Percentiles rank a stretch among this genome's conserved stretches.
Conservation (phyloP, 2,797 vertebrate species). For the Okamejei kenojei region DNA sequence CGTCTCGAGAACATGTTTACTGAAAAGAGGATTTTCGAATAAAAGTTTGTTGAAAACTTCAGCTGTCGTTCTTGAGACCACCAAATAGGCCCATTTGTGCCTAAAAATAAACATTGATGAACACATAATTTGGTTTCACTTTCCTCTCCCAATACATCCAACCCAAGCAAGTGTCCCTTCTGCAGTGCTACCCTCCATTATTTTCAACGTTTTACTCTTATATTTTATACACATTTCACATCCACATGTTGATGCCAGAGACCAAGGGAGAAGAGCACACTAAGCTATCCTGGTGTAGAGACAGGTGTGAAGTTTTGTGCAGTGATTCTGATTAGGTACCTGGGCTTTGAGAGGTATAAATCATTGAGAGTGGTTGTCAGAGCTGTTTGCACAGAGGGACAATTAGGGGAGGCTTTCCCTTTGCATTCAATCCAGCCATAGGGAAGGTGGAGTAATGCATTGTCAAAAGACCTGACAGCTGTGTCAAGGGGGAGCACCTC, state of each 20-base stretch:
- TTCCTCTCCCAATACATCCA: background rate
- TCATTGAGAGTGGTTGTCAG: background rate
- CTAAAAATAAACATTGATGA: background rate
- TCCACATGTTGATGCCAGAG: background rate
- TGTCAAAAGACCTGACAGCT: background rate
- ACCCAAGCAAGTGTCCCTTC: too few species aligned
- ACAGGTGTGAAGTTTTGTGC: background rate
- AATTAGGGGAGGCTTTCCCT: background rate
- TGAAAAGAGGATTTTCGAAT: too few species aligned
- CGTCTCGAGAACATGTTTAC: too few species aligned
- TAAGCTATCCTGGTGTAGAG: too few species aligned
- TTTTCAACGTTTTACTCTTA: background rate
- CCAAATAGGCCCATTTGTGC: too few species aligned
- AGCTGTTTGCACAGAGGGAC: background rate
- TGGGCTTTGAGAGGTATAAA: background rate
- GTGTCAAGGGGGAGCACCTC: background rate
- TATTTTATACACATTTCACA: background rate
- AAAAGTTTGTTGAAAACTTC: too few species aligned
- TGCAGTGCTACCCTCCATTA: background rate
- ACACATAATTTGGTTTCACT: too few species aligned
- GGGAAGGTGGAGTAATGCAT: background rate
- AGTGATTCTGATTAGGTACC: background rate
- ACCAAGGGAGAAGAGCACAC: background rate
- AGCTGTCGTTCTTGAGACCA: too few species aligned
- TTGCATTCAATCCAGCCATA: background rate